Conservation (phyloP, 2,113 vertebrate genomes). For the Oriolus oriolus region DNA sequence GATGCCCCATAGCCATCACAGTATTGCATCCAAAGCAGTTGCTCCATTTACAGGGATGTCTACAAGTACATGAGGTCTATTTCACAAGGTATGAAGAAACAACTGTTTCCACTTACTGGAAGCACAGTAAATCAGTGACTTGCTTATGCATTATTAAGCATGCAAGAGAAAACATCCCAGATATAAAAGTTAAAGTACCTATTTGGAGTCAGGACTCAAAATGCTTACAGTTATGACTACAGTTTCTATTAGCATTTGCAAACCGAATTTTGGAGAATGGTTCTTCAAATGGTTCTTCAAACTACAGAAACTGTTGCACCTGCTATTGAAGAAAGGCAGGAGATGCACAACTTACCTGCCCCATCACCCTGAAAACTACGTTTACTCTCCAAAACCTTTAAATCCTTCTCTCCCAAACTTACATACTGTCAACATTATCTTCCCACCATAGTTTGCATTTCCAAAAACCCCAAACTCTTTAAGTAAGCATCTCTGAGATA, state of each 20-base stretch:
- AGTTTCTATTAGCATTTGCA: neutral
- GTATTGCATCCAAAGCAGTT: neutral
- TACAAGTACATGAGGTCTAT: neutral
- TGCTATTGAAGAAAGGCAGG: neutral
- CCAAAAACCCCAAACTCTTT: neutral
- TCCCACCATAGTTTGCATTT: neutral
- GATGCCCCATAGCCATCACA: neutral
- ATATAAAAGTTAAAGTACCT: neutral
- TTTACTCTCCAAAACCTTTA: neutral
- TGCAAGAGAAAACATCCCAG: neutral
- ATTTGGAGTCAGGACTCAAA: neutral
- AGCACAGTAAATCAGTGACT: neutral
- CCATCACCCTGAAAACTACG: rapidly evolving
- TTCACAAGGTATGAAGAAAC: conserved; percentile 50
- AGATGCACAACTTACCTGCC: neutral
- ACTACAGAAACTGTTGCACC: neutral
- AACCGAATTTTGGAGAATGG: neutral
- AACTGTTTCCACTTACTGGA: conserved; percentile 17
- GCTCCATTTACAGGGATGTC: conserved; percentile 10
- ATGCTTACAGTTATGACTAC: neutral
- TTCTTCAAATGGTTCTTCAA: neutral
- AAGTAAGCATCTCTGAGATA: neutral
- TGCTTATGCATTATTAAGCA: neutral
- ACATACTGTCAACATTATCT: neutral
- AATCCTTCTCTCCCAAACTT: neutral